Conservation (phyloP, 2,797 vertebrate species). For the Diceros bicornis region DNA sequence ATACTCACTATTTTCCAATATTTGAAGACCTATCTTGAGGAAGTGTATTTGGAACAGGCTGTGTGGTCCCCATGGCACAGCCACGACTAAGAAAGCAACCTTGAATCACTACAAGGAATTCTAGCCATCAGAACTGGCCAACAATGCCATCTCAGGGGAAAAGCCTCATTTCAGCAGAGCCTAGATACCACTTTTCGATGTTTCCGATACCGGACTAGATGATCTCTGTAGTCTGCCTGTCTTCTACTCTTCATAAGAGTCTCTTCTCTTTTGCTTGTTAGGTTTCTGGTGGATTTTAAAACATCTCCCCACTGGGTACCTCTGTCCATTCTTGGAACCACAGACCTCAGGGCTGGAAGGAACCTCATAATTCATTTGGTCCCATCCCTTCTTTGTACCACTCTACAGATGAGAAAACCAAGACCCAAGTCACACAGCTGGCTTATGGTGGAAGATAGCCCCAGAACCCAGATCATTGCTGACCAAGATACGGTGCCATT, state of each 20-base stretch:
- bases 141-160: background rate
- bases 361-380: background rate
- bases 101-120: background rate
- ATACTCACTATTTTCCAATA: constrained; percentile 3
- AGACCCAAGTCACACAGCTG: background rate
- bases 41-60: background rate
- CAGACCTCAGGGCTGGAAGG: constrained; percentile 13
- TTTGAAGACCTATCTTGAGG: background rate
- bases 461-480: background rate
- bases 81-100: background rate
- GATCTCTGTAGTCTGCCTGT: too few relatives aligned
- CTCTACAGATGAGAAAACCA: constrained; percentile 21
- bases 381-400: background rate
- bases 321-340: constrained; percentile 1
- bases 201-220: background rate
- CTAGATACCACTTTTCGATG: background rate
- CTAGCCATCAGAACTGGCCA: background rate
- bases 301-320: too few relatives aligned
- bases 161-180: background rate
- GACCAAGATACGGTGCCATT: background rate
- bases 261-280: too few relatives aligned
- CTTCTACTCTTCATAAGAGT: too few relatives aligned
- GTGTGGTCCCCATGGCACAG: background rate
- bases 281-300: too few relatives aligned
- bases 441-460: background rate